A percentile compares a stretch with the other conserved stretches of the same genome.
These are phyloP conservation scores for Phalacrocorax brasilianus DNA, from an alignment of 2,113 vertebrate genomes.

Conservation along the genomic window DNA sequence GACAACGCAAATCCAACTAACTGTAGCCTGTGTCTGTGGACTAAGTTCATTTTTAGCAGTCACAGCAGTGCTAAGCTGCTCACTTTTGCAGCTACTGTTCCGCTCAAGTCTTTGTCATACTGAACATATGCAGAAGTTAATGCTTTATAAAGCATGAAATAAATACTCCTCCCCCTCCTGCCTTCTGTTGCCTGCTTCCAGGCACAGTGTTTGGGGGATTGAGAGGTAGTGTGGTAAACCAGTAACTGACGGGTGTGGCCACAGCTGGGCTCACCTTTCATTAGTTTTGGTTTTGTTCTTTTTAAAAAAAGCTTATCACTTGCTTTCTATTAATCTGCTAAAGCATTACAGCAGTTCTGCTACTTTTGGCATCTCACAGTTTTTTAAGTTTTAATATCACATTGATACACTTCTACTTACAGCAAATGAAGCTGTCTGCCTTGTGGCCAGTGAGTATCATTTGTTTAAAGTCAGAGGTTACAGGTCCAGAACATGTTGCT, in stretches of 20 bases:
- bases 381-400: not conserved
- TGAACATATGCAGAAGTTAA: not conserved
- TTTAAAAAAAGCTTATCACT: not conserved
- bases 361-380: not conserved
- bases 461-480: not conserved
- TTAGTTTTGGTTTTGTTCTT: not conserved
- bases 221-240: not conserved
- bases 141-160: not conserved
- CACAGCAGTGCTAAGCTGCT: not conserved
- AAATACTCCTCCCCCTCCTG: slow-evolving; percentile 2
- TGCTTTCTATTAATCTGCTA: not conserved
- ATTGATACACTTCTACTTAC: not conserved
- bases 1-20: slow-evolving; percentile 72
- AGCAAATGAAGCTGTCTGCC: not conserved
- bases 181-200: not conserved
- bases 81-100: not conserved
- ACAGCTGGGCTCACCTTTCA: not conserved
- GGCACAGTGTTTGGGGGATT: not conserved
- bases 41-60: not conserved
- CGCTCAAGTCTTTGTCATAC: not conserved
- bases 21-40: slow-evolving; percentile 55
- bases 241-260: slow-evolving; percentile 24
- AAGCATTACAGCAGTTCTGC: not conserved
- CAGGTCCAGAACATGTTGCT: not conserved
- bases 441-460: not conserved